Evolutionary conservation across 1,140 invertebrate species (phyloP), one percentile per base, ranked within the genome.

Genomic region (Ectropis grisescens): DNA sequence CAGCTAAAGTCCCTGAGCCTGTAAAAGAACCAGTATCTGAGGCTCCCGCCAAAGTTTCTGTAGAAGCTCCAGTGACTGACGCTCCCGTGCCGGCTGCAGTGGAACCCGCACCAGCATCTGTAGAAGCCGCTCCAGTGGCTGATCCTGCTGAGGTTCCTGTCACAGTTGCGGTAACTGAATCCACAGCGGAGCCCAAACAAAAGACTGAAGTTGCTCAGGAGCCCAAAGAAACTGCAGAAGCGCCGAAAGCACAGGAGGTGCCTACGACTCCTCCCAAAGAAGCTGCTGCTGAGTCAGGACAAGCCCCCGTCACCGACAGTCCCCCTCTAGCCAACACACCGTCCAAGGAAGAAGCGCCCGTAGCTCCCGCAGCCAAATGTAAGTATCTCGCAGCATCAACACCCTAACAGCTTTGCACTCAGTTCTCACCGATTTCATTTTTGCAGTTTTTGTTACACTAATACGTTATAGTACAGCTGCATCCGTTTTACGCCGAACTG

Each of bases 361-460:
- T 35, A 29, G 41, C 52, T 19, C 48, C 68, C 11, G 58, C 59
- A 37, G 61, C 70, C 32, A 82, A 82, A 82, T 67, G 78, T 82
- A 43, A 82, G 78, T 82, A 70, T 35, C 25, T 10, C 23, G 29
- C 39, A 46, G 46, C 52, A 29, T 24, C 31, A 38, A 39, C 45
- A 41, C n/a, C 49, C 45, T 64, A 62, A 66, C 64, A 58, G 69
- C 71, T 79, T 76, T 75, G 72, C 72, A 81, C 14, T 64, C 58
- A 62, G 51, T 48, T 59, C 57, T 67, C 61, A 72, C 67, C 22
- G 67, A 72, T 58, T 74, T 78, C 50, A 74, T 76, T 79, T 8
- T 78, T 78, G 71, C 70, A 68, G 62, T 81, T 75, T 72, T n/a
- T 76, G 61, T 62, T 48, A 62, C 61, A 80, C 70, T 80, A 80